These are phyloP conservation scores for Eupithecia subumbrata DNA, from an alignment of 2,888 invertebrate species.

Conservation along the genomic window DNA sequence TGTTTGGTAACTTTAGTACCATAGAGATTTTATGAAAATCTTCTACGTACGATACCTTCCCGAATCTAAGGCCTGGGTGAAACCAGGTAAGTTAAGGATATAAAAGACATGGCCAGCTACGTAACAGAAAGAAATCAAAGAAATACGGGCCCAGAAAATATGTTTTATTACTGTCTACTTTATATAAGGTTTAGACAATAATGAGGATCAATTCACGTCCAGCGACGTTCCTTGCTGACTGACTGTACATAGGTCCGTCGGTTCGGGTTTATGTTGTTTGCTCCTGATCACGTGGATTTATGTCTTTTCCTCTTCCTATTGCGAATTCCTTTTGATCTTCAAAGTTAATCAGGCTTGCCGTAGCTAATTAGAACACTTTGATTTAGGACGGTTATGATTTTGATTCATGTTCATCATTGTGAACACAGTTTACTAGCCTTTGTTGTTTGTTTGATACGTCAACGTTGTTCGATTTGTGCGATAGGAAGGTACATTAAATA, in stretches of 20 bases:
- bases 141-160: background rate
- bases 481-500: background rate
- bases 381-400: slow-evolving; percentile 8
- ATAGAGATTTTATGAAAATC: too few relatives aligned
- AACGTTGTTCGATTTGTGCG: background rate
- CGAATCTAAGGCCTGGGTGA: background rate
- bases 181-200: too few relatives aligned
- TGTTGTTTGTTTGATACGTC: background rate
- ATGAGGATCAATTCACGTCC: too few relatives aligned
- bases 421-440: background rate
- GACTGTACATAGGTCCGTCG: slow-evolving; percentile 12
- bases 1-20: too few relatives aligned
- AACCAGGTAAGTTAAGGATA: background rate
- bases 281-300: slow-evolving; percentile 26
- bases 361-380: background rate
- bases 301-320: slow-evolving; percentile 25
- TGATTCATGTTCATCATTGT: slow-evolving; percentile 10
- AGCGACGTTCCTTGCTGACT: slow-evolving; percentile 11
- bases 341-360: background rate
- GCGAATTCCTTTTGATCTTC: slow-evolving; percentile 25
- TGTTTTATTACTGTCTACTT: background rate
- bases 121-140: background rate
- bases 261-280: slow-evolving; percentile 22
- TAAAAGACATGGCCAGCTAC: background rate
- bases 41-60: too few relatives aligned